Conservation (phyloP, 2,797 vertebrate genomes). For the Telmatherina bonti region DNA sequence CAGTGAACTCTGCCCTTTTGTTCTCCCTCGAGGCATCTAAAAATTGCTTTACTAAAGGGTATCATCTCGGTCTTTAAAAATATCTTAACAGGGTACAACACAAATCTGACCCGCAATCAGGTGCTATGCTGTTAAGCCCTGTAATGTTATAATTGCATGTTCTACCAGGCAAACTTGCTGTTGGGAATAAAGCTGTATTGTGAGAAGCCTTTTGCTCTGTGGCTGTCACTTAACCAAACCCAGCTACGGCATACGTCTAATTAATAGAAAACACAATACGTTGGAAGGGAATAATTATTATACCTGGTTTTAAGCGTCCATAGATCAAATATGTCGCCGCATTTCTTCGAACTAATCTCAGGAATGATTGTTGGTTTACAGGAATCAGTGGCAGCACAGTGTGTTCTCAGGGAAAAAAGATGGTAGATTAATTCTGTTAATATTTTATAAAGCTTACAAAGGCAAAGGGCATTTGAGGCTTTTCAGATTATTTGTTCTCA, state of each 20-base stretch:
- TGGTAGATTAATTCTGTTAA: slow-evolving; percentile 76
- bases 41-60: slow-evolving; percentile 68
- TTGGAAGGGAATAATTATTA: slow-evolving; percentile 57
- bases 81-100: slow-evolving; percentile 52
- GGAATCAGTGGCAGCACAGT: slow-evolving; percentile 58
- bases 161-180: slow-evolving; percentile 31
- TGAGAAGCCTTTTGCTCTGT: slow-evolving; percentile 39
- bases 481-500: slow-evolving; percentile 77
- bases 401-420: slow-evolving; percentile 49
- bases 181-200: slow-evolving; percentile 42
- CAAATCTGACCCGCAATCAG: slow-evolving; percentile 59
- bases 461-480: slow-evolving; percentile 70
- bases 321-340: slow-evolving; percentile 42
- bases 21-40: slow-evolving; percentile 59
- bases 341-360: slow-evolving; percentile 55
- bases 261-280: slow-evolving; percentile 61
- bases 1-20: slow-evolving; percentile 70
- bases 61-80: slow-evolving; percentile 64
- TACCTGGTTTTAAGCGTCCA: slow-evolving; percentile 50
- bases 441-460: slow-evolving; percentile 79
- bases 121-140: slow-evolving; percentile 51
- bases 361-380: slow-evolving; percentile 53
- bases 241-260: slow-evolving; percentile 41
- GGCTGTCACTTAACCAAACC: slow-evolving; percentile 43
- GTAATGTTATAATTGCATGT: slow-evolving; percentile 57